These are phyloP conservation scores for Crenuchus spilurus DNA, from an alignment of 2,797 vertebrate genomes.

Conservation along the genomic window DNA sequence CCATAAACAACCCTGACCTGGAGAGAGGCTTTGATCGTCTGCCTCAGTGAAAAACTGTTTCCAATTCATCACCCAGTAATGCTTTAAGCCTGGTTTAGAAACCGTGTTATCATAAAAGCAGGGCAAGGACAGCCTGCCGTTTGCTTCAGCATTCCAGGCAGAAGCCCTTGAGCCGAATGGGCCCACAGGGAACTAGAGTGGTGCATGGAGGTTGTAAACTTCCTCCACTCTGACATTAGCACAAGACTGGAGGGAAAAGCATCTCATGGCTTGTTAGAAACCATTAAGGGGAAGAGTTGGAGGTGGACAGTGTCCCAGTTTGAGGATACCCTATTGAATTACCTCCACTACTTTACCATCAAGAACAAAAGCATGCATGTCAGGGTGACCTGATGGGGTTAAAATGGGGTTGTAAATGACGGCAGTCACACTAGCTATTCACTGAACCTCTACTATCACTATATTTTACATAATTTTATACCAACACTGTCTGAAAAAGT, in stretches of 20 bases:
- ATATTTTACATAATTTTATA: too few relatives aligned
- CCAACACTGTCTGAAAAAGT: too few relatives aligned
- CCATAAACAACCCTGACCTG: conserved; percentile 63
- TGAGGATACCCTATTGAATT: conserved; percentile 44
- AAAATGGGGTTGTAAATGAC: conserved; percentile 20
- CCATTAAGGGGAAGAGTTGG: conserved; percentile 14
- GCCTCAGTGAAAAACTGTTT: conserved; percentile 56
- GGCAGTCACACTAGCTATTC: too few relatives aligned
- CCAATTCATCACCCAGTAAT: conserved; percentile 62
- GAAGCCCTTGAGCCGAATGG: conserved; percentile 61
- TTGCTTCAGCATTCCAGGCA: conserved; percentile 45
- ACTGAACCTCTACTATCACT: too few relatives aligned
- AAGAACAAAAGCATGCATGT: conserved; percentile 13
- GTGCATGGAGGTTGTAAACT: conserved; percentile 69
- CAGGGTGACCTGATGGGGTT: conserved; percentile 29
- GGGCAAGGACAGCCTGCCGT: conserved; percentile 58
- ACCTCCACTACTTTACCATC: conserved; percentile 7
- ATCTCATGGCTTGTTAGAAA: conserved; percentile 13
- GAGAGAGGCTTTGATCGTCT: conserved; percentile 68
- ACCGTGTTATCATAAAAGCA: conserved; percentile 56
- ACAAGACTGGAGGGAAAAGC: conserved; percentile 48
- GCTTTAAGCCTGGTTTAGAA: conserved; percentile 55
- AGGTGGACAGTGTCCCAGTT: conserved; percentile 27
- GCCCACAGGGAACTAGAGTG: conserved; percentile 62
- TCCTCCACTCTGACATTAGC: conserved; percentile 57